phyloP scores from a whole-genome alignment of 2,797 vertebrate genomes.

The Lepilemur septentrionalis region DNA sequence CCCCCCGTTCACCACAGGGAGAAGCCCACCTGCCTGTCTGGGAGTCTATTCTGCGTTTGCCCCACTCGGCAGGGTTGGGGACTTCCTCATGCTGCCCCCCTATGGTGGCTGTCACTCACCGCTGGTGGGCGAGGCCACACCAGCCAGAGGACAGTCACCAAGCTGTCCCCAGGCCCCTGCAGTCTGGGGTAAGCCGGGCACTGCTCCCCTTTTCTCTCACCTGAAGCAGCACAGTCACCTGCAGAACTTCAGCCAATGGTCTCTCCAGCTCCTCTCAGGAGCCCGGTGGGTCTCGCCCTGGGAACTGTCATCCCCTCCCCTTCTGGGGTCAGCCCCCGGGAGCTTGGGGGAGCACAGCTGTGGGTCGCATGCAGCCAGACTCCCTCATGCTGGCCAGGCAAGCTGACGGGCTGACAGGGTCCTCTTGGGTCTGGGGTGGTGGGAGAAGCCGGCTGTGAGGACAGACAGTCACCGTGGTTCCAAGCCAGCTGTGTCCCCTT shows the following conservation, averaged over 20 bases:
- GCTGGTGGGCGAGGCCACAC: accelerated
- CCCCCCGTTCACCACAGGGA: accelerated
- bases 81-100: too few species aligned
- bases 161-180: not conserved
- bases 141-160: not conserved
- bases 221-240: accelerated
- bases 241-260: accelerated
- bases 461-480: accelerated
- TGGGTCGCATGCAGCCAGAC: too few species aligned
- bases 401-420: accelerated
- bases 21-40: not conserved
- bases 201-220: accelerated
- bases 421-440: not conserved
- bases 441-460: accelerated
- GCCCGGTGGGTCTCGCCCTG: accelerated
- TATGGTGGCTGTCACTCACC: accelerated
- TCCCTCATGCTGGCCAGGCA: accelerated
- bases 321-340: accelerated
- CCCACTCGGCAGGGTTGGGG: not conserved
- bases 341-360: too few species aligned
- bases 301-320: accelerated
- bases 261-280: accelerated
- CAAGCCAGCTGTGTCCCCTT: accelerated
- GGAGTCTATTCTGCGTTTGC: not conserved
- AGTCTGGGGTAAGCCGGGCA: not conserved